A percentile compares a stretch with the other conserved stretches of the same genome.
These are phyloP conservation scores for Sylvilagus bachmani DNA, from an alignment of 2,113 vertebrate genomes.

Conservation along the genomic window DNA sequence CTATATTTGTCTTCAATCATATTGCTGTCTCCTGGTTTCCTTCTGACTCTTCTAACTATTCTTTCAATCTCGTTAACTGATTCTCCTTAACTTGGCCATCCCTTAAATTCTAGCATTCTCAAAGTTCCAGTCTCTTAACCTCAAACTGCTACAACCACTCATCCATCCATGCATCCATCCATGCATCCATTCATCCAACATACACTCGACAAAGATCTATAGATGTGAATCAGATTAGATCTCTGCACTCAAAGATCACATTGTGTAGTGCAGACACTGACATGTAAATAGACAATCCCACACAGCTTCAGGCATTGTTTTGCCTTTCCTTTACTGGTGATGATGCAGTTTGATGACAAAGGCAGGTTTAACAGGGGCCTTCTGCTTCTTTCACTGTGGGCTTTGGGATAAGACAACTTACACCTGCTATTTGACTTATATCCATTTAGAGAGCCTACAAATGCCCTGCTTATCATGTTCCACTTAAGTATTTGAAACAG, in stretches of 20 bases:
- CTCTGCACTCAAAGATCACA: not conserved
- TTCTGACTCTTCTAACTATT: not conserved
- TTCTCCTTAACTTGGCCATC: not conserved
- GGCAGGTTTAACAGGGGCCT: not conserved
- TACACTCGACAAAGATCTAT: not conserved
- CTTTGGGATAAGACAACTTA: not conserved
- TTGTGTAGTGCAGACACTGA: not conserved
- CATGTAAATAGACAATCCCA: not conserved
- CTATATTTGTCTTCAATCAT: not conserved
- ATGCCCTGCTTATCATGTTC: not conserved
- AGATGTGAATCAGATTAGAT: slow-evolving; percentile 22
- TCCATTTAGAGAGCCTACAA: not conserved
- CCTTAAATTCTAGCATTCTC: slow-evolving; percentile 50
- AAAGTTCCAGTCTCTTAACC: not conserved
- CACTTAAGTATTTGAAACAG: slow-evolving; percentile 37
- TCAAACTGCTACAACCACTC: not conserved
- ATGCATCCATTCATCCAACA: not conserved
- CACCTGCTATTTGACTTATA: not conserved
- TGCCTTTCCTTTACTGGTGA: not conserved
- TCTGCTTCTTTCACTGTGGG: slow-evolving; percentile 15
- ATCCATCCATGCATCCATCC: not conserved
- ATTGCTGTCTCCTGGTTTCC: not conserved
- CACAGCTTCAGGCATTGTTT: not conserved
- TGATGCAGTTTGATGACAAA: not conserved
- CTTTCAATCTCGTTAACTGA: not conserved